phyloP scores from a whole-genome alignment of 2,797 vertebrate species.

The Mus minutoides region DNA sequence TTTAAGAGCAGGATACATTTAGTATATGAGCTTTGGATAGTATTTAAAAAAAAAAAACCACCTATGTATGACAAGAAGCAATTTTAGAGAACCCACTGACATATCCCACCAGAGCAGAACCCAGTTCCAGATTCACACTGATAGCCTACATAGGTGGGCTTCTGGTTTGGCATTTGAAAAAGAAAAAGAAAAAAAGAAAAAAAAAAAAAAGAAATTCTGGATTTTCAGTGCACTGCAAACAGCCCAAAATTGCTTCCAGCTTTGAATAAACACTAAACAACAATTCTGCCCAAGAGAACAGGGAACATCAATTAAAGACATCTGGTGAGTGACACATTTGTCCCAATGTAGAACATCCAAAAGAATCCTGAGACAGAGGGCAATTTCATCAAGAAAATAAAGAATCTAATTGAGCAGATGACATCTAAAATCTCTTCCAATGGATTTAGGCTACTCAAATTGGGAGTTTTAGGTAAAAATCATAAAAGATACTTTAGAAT shows the following conservation, averaged over 20 bases:
- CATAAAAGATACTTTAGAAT: conserved; percentile 15
- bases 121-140: background rate
- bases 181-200: background rate
- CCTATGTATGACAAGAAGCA: background rate
- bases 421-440: conserved; percentile 33
- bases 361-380: conserved; percentile 60
- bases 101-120: background rate
- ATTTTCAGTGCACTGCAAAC: background rate
- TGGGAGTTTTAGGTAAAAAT: conserved; percentile 37
- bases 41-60: conserved; percentile 8
- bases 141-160: background rate
- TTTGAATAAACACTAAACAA: conserved; percentile 65
- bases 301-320: conserved; percentile 75
- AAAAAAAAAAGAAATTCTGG: background rate
- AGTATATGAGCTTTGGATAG: background rate
- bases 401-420: conserved; percentile 58
- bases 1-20: background rate
- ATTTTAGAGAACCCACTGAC: background rate
- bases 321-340: conserved; percentile 74
- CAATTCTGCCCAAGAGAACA: conserved; percentile 54
- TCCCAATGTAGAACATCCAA: conserved; percentile 61
- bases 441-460: background rate
- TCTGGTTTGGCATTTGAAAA: conserved; percentile 50
- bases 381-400: conserved; percentile 76
- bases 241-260: conserved; percentile 49